Conservation (phyloP, 1,140 invertebrate genomes). For the Steinernema feltiae region DNA sequence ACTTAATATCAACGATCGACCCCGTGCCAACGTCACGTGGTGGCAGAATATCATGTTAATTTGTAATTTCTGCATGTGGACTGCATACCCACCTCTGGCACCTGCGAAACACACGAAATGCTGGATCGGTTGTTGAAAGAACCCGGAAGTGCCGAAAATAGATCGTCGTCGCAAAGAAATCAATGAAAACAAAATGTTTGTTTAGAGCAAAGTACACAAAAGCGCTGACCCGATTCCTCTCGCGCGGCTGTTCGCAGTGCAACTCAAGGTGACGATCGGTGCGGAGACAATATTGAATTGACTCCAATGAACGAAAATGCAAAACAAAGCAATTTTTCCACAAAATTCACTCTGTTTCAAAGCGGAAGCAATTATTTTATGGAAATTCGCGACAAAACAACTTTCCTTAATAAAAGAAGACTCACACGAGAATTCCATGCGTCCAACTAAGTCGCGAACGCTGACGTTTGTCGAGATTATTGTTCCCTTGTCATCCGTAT, state of each 20-base stretch:
- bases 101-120: not conserved
- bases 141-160: conserved; percentile 13
- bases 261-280: not conserved
- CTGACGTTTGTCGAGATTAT: not conserved
- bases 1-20: not conserved
- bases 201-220: conserved; percentile 9
- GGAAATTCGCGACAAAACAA: not conserved
- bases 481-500: not conserved
- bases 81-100: too few relatives aligned
- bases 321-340: too few relatives aligned
- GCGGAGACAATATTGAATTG: not conserved
- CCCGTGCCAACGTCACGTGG: not conserved
- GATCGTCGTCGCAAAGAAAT: not conserved
- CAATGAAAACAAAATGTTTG: not conserved
- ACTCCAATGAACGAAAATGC: not conserved
- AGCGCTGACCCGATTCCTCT: not conserved
- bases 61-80: too few relatives aligned
- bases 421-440: not conserved
- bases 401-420: not conserved
- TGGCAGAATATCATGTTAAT: too few relatives aligned
- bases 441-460: not conserved
- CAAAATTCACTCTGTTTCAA: not conserved
- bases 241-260: conserved; percentile 7
- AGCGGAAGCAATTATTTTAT: not conserved
- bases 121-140: not conserved